Evolutionary conservation across 2,113 vertebrate species (phyloP).

Genomic region (Phainopepla nitens): DNA sequence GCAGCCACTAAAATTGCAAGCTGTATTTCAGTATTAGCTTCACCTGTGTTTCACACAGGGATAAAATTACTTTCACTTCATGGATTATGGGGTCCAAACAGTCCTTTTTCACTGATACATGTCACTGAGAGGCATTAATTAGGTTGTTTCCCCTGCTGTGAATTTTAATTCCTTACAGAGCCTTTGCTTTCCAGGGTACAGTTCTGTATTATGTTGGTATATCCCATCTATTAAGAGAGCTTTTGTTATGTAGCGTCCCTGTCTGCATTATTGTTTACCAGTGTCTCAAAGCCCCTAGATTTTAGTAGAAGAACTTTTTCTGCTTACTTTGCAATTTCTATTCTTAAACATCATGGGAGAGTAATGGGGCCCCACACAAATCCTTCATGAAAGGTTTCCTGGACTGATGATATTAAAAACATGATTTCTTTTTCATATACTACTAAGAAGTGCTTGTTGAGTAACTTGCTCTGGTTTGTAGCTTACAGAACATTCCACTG

Average conservation of each 20-base stretch:
- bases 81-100: not conserved
- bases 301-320: not conserved
- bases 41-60: conserved; percentile 19
- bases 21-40: not conserved
- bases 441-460: not conserved
- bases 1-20: not conserved
- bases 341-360: not conserved
- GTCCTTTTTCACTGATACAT: not conserved
- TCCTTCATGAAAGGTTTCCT: not conserved
- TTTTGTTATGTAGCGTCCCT: not conserved
- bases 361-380: not conserved
- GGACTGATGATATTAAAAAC: not conserved
- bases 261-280: not conserved
- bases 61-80: conserved; percentile 7
- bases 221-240: not conserved
- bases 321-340: not conserved
- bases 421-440: not conserved
- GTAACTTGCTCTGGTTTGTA: not conserved
- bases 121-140: conserved; percentile 8
- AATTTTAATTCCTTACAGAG: not conserved
- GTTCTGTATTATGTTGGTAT: not conserved
- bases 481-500: not conserved
- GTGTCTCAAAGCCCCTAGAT: not conserved
- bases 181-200: not conserved
- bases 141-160: not conserved